Evolutionary conservation across 2,113 vertebrate genomes (phyloP).

Genomic region (Mirounga angustirostris): DNA sequence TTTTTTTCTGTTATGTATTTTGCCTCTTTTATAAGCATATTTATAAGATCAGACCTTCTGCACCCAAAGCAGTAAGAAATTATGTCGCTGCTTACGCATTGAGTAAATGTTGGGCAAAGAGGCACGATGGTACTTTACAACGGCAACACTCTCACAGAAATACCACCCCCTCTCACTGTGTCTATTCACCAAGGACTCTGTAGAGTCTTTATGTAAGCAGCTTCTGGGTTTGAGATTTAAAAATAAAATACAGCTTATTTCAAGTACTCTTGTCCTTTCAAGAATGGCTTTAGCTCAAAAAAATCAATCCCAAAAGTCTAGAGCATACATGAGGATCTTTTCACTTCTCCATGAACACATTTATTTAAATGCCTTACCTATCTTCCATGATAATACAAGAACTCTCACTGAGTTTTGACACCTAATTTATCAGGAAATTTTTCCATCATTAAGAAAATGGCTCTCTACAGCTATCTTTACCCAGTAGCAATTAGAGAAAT

Average conservation of each 20-base stretch:
- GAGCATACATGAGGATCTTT: background rate
- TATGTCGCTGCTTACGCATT: background rate
- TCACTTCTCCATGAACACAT: background rate
- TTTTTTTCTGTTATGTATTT: conserved; percentile 3
- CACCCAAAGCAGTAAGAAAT: conserved; percentile 1
- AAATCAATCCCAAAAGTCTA: conserved; percentile 42
- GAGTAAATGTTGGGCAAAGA: conserved; percentile 10
- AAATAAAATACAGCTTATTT: conserved; percentile 71
- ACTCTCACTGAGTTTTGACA: background rate
- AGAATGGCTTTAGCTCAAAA: conserved; percentile 50
- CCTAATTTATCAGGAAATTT: conserved; percentile 46
- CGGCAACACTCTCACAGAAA: background rate
- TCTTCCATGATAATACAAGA: conserved; percentile 5
- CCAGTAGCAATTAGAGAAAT: conserved; percentile 38
- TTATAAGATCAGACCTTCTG: conserved; percentile 5
- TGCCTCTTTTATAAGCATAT: background rate
- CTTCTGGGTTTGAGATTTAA: conserved; percentile 61
- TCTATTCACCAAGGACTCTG: background rate
- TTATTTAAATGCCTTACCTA: background rate
- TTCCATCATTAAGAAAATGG: conserved; percentile 69
- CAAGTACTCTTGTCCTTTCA: conserved; percentile 53
- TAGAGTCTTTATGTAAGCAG: background rate
- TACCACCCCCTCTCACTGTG: background rate
- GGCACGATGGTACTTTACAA: background rate
- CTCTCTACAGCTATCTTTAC: conserved; percentile 51